These are phyloP conservation scores for Papilio protenor DNA, from an alignment of 2,888 invertebrate genomes.

Conservation along the genomic window DNA sequence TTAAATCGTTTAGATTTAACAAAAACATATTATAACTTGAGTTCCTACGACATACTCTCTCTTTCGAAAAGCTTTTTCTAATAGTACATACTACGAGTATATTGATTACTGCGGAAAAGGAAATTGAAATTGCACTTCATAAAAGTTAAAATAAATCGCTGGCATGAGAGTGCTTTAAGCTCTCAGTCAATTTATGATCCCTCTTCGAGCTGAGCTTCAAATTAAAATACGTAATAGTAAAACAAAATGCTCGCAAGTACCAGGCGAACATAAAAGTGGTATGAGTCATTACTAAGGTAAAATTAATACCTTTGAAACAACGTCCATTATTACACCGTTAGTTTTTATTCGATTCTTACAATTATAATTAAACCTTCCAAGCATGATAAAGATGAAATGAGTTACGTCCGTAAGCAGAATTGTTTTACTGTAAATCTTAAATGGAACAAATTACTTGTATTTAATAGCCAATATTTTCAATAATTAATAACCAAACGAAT, in stretches of 20 bases:
- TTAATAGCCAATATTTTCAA: background rate
- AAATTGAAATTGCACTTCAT: conserved; percentile 7
- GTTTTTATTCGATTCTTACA: conserved; percentile 10
- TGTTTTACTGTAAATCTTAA: background rate
- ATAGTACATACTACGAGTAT: background rate
- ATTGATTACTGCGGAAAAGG: conserved; percentile 7
- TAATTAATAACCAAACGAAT: background rate
- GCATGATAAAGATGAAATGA: conserved; percentile 2
- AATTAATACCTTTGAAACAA: conserved; percentile 15
- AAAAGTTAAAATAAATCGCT: conserved; percentile 1
- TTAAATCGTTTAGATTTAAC: background rate
- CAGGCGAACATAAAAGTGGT: conserved; percentile 26
- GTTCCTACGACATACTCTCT: background rate
- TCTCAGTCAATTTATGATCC: conserved; percentile 19
- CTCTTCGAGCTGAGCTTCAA: conserved; percentile 18
- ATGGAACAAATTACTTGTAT: background rate
- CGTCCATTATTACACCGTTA: conserved; percentile 18
- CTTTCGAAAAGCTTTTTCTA: background rate
- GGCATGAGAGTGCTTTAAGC: background rate
- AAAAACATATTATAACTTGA: background rate
- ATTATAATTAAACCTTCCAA: background rate
- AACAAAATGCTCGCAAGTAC: conserved; percentile 24
- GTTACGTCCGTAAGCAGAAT: background rate
- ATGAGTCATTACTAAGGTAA: conserved; percentile 26
- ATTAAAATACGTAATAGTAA: conserved; percentile 26